phyloP scores from a whole-genome alignment of 2,888 invertebrate species.

The Diarsia mendica region DNA sequence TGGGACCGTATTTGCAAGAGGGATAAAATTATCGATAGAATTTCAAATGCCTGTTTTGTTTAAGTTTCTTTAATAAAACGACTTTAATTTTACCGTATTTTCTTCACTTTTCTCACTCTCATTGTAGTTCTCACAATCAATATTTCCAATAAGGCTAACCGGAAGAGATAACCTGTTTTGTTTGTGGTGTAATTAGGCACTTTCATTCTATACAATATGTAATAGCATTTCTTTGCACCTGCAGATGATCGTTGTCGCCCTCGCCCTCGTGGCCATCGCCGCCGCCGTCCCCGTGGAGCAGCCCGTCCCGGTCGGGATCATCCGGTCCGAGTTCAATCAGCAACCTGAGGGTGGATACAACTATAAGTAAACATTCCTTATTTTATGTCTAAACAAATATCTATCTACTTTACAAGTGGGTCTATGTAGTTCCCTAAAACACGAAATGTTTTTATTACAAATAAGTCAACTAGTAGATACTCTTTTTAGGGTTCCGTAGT shows the following conservation, averaged over 20 bases:
- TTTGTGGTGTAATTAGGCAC: background rate
- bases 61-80: background rate
- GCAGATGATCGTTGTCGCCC: conserved; percentile 58
- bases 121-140: background rate
- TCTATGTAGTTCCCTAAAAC: background rate
- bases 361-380: conserved; percentile 20
- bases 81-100: background rate
- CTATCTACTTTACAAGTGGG: background rate
- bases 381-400: background rate
- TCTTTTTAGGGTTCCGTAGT: too few relatives aligned
- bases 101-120: background rate
- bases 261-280: conserved; percentile 63
- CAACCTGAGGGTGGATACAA: conserved; percentile 18
- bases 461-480: background rate
- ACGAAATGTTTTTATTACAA: background rate
- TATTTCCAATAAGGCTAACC: background rate
- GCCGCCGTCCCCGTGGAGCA: conserved; percentile 41
- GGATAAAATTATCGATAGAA: background rate
- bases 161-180: background rate
- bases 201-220: background rate
- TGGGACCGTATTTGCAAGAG: background rate
- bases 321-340: background rate
- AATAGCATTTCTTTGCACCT: background rate
- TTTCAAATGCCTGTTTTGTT: background rate
- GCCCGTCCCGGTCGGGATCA: background rate